These are phyloP conservation scores for Chirona hameri DNA, from an alignment of 2,888 invertebrate species.

Conservation along the genomic window DNA sequence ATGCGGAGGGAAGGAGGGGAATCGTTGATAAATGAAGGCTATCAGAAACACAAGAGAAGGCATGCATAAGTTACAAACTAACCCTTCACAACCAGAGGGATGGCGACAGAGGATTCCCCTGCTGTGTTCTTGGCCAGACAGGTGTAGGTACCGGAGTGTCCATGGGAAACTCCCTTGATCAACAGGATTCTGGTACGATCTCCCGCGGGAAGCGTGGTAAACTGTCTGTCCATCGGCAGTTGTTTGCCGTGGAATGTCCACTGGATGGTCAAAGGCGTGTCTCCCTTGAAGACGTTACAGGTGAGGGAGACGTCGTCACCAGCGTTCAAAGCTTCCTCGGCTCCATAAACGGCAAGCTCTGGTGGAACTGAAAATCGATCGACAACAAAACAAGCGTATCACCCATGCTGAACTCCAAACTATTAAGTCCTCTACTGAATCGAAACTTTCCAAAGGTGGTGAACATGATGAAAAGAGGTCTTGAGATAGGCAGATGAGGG, in stretches of 20 bases:
- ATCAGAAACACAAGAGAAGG: too few species aligned
- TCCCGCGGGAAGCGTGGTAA: constrained; percentile 31
- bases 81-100: constrained; percentile 42
- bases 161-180: constrained; percentile 41
- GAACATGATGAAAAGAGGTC: background rate
- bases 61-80: background rate
- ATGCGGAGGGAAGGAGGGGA: too few species aligned
- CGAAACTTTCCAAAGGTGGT: background rate
- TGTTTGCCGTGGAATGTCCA: constrained; percentile 48
- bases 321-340: constrained; percentile 35
- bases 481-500: background rate
- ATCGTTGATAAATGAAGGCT: too few species aligned
- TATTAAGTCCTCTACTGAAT: background rate
- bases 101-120: constrained; percentile 41
- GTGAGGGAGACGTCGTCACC: constrained; percentile 42
- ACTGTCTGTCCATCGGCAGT: constrained; percentile 42
- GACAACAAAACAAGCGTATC: background rate
- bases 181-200: constrained; percentile 42
- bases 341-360: background rate
- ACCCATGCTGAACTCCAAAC: too few species aligned
- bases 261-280: constrained; percentile 48
- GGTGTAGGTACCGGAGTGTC: constrained; percentile 43
- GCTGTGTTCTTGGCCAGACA: constrained; percentile 42
- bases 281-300: constrained; percentile 46
- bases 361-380: background rate